Conservation (phyloP, 2,797 vertebrate species). For the Clamator glandarius region DNA sequence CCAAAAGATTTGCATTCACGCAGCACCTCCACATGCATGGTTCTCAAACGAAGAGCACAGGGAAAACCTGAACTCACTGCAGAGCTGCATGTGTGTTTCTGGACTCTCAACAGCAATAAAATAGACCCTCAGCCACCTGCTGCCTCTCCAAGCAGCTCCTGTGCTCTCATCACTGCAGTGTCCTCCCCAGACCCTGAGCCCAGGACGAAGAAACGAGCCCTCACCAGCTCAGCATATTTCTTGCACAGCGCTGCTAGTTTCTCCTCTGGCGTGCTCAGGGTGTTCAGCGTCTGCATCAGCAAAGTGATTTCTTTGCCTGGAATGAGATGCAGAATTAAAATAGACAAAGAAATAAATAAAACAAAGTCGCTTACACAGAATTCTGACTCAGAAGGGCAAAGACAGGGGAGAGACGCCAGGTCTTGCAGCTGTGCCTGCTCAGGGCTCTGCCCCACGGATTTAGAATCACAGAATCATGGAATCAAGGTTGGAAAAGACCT, state of each 20-base stretch:
- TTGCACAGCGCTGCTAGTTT: constrained; percentile 95
- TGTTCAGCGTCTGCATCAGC: constrained; percentile 98
- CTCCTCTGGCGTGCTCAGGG: constrained; percentile 95
- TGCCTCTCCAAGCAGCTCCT: neutral
- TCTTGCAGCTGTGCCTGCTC: fast-evolving
- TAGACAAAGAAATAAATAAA: neutral
- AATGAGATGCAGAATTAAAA: neutral
- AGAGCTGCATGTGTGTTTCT: fast-evolving
- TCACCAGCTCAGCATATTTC: constrained; percentile 98
- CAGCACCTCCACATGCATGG: fast-evolving
- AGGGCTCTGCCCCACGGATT: neutral
- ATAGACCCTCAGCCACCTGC: neutral
- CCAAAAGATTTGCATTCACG: neutral
- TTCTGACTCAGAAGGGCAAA: neutral
- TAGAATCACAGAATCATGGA: too few species aligned
- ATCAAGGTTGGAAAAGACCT: too few species aligned
- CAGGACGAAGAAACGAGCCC: neutral
- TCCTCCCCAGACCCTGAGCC: neutral
- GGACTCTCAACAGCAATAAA: neutral
- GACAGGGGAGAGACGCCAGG: neutral
- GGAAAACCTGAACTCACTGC: fast-evolving
- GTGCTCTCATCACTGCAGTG: neutral
- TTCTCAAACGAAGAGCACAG: neutral
- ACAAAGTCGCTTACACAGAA: neutral
- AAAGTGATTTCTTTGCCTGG: constrained; percentile 96